These are phyloP conservation scores for Patella pellucida DNA, from an alignment of 2,888 invertebrate species.

Conservation along the genomic window DNA sequence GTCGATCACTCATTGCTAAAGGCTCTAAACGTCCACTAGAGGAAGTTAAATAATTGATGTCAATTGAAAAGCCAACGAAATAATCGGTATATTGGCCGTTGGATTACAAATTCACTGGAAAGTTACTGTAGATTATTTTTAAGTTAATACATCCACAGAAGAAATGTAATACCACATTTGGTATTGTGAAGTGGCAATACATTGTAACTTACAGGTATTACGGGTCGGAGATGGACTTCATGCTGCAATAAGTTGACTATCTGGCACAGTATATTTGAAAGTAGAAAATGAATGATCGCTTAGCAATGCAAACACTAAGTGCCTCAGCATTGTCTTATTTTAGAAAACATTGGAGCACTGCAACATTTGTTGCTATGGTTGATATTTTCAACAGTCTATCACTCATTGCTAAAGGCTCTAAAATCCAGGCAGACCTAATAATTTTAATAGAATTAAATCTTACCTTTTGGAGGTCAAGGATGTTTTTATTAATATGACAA, in stretches of 20 bases:
- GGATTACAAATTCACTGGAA: too few relatives aligned
- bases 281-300: neutral
- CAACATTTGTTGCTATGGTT: conserved; percentile 4
- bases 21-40: too few relatives aligned
- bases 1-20: conserved; percentile 12
- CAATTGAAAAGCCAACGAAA: too few relatives aligned
- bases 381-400: conserved; percentile 4
- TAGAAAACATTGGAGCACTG: neutral
- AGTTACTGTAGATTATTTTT: too few relatives aligned
- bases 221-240: conserved; percentile 3
- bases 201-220: conserved; percentile 11
- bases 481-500: conserved; percentile 1
- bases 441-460: neutral
- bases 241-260: conserved; percentile 11
- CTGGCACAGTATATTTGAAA: neutral
- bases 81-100: too few relatives aligned
- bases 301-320: neutral
- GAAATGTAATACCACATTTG: neutral
- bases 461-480: neutral
- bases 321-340: conserved; percentile 15
- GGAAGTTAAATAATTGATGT: too few relatives aligned
- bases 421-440: neutral
- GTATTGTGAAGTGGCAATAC: neutral
- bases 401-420: conserved; percentile 13
- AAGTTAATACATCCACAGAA: neutral